These are phyloP conservation scores for Agrypnia vestita DNA, from an alignment of 1,140 invertebrate species.

Conservation along the genomic window DNA sequence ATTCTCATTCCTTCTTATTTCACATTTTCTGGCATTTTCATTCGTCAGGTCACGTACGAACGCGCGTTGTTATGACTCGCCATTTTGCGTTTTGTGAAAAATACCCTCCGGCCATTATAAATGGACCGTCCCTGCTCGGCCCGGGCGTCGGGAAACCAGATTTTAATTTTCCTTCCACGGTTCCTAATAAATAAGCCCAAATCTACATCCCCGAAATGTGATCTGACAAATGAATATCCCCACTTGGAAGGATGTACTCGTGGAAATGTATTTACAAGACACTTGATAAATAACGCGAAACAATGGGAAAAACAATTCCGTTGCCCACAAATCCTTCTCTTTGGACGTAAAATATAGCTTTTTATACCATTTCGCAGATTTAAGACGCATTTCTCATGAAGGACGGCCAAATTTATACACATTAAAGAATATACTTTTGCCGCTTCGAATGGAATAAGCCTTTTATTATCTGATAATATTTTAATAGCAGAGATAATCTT, in stretches of 20 bases:
- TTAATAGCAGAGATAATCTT: too few relatives aligned
- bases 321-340: constrained; percentile 35
- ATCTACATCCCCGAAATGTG: constrained; percentile 17
- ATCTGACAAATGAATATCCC: constrained; percentile 42
- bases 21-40: constrained; percentile 45
- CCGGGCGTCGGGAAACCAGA: constrained; percentile 16
- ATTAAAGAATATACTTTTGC: not conserved
- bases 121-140: constrained; percentile 1
- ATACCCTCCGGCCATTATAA: constrained; percentile 44
- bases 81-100: constrained; percentile 53
- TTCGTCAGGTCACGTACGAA: constrained; percentile 49
- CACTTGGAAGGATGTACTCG: constrained; percentile 23
- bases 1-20: constrained; percentile 40
- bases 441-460: too few relatives aligned
- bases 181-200: constrained; percentile 42
- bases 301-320: constrained; percentile 38
- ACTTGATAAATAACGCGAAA: constrained; percentile 44
- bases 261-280: constrained; percentile 37
- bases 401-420: not conserved
- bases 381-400: constrained; percentile 21
- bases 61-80: constrained; percentile 52
- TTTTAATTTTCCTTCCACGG: constrained; percentile 46
- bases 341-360: constrained; percentile 36
- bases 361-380: constrained; percentile 26
- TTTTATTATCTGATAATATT: too few relatives aligned